These are phyloP conservation scores for Halisarca cf. caerulea DNA, from an alignment of 37 sponge, comb jelly and placozoan species.

Conservation along the genomic window DNA sequence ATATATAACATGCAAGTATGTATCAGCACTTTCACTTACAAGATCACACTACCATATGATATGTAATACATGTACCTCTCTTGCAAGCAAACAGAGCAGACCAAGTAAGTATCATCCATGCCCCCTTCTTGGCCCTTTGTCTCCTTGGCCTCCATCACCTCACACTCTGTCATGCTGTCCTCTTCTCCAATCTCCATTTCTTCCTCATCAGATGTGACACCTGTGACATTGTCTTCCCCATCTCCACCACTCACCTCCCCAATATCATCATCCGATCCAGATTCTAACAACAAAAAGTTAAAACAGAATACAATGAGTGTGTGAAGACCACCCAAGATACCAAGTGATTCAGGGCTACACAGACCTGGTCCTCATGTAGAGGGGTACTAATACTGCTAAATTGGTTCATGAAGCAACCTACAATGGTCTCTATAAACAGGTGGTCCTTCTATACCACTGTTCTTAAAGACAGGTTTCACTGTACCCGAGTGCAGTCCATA, in stretches of 20 bases:
- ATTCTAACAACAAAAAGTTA: neutral
- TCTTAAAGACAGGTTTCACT: no score
- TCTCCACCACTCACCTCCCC: neutral
- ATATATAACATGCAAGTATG: no score
- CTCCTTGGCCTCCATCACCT: neutral
- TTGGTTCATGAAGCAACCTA: no score
- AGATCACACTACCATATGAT: neutral
- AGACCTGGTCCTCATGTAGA: no score
- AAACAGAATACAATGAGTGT: no score
- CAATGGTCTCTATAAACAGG: no score
- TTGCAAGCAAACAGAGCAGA: constrained; percentile 25
- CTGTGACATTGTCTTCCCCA: neutral
- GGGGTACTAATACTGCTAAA: no score
- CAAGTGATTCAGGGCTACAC: no score
- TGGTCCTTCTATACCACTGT: no score
- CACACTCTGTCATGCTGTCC: neutral
- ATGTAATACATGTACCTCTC: constrained; percentile 11
- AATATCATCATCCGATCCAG: neutral
- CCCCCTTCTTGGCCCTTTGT: neutral
- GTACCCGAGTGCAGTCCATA: no score
- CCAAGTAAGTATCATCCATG: neutral
- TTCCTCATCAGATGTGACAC: neutral
- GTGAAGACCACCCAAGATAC: no score
- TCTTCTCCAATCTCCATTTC: constrained; percentile 3
- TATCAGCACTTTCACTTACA: neutral